These are phyloP conservation scores for Gracilinanus agilis DNA, from an alignment of 2,113 vertebrate species.

Conservation along the genomic window DNA sequence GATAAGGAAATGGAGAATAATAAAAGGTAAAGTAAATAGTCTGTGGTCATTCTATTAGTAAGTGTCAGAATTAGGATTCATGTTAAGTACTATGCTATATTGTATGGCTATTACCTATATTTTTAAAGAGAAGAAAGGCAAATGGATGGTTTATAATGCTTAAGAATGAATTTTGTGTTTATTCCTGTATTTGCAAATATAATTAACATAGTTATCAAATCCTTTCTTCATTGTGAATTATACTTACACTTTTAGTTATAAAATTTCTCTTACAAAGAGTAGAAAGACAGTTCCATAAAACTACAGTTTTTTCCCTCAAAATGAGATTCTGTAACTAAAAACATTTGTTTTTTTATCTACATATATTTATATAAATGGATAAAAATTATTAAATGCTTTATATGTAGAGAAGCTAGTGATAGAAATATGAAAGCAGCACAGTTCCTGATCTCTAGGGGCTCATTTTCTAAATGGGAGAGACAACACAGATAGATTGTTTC, in stretches of 20 bases:
- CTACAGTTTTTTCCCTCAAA: background rate
- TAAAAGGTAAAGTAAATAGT: background rate
- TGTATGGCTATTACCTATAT: background rate
- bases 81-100: background rate
- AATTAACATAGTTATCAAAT: background rate
- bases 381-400: too few species aligned
- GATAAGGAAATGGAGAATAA: background rate
- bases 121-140: background rate
- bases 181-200: background rate
- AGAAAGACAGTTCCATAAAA: background rate
- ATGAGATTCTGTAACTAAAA: background rate
- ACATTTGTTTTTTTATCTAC: too few species aligned
- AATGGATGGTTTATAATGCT: background rate
- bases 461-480: background rate
- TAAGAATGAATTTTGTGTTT: background rate
- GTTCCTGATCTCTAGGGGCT: too few species aligned
- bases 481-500: background rate
- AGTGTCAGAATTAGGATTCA: background rate
- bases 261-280: background rate
- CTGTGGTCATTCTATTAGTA: background rate
- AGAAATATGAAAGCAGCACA: background rate
- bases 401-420: background rate
- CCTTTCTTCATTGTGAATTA: background rate
- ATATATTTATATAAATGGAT: too few species aligned
- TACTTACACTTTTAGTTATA: background rate